phyloP scores from a whole-genome alignment of 2,113 vertebrate genomes.

The Dasypus novemcinctus region DNA sequence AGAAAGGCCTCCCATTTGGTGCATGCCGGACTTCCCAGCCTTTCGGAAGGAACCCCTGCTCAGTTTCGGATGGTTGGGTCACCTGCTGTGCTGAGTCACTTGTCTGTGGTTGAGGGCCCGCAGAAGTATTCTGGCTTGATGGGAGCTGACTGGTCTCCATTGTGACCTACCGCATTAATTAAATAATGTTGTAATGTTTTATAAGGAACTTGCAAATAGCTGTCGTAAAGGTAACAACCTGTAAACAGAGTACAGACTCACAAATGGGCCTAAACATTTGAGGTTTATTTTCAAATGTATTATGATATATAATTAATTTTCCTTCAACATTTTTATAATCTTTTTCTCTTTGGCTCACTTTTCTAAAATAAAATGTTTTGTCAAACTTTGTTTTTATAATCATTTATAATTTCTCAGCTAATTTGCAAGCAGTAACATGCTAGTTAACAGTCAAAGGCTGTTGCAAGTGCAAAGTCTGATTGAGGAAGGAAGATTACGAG shows the following conservation, averaged over 20 bases:
- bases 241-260: not conserved
- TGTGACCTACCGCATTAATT: constrained; percentile 78
- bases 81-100: constrained; percentile 80
- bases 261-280: not conserved
- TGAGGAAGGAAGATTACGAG: not conserved
- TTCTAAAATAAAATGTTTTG: constrained; percentile 10
- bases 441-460: not conserved
- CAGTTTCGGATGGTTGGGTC: constrained; percentile 77
- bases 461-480: not conserved
- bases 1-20: constrained; percentile 94
- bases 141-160: constrained; percentile 79
- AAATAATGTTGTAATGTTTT: not conserved
- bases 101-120: constrained; percentile 71
- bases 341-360: not conserved
- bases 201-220: constrained; percentile 1
- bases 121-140: constrained; percentile 72
- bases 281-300: not conserved
- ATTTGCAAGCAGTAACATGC: not conserved
- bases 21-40: constrained; percentile 96
- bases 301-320: not conserved
- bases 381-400: constrained; percentile 29
- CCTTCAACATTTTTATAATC: not conserved
- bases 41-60: constrained; percentile 87
- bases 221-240: not conserved
- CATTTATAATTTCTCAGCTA: not conserved